phyloP scores from a whole-genome alignment of 2,888 invertebrate species.

The Drosophila algonquin region DNA sequence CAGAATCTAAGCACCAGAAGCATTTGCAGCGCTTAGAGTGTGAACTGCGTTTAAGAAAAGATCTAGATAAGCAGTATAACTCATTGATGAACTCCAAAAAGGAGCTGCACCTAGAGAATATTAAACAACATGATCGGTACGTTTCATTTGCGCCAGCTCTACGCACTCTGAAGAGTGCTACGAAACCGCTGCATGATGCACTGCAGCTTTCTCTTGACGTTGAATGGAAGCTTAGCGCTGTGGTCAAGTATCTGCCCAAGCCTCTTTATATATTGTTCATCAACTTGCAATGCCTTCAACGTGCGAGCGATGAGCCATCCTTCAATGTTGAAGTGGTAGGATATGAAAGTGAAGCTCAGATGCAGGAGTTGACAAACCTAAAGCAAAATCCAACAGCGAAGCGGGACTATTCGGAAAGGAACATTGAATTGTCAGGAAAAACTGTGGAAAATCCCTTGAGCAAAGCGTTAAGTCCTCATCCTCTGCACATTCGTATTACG shows the following conservation, averaged over 20 bases:
- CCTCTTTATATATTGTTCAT: conserved; percentile 94
- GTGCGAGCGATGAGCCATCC: conserved; percentile 28
- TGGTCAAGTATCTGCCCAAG: conserved; percentile 90
- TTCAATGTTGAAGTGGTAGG: conserved; percentile 57
- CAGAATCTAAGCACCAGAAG: conserved; percentile 87
- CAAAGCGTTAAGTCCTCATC: conserved; percentile 49
- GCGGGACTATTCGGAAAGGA: conserved; percentile 25
- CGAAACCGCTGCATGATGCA: conserved; percentile 95
- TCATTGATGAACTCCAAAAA: conserved; percentile 91
- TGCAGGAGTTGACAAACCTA: conserved; percentile 50
- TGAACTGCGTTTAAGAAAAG: conserved; percentile 94
- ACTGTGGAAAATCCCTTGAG: conserved; percentile 1
- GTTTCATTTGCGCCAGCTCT: conserved; percentile 93
- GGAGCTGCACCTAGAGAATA: conserved; percentile 89
- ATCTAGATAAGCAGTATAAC: conserved; percentile 90
- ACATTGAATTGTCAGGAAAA: conserved; percentile 8
- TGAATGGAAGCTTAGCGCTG: conserved; percentile 90
- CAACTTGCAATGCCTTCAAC: conserved; percentile 86
- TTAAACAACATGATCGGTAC: conserved; percentile 90
- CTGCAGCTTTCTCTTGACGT: conserved; percentile 92
- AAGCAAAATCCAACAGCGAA: conserved; percentile 31
- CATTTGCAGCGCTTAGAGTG: conserved; percentile 94
- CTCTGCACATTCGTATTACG: conserved; percentile 56
- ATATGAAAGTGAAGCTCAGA: conserved; percentile 64
- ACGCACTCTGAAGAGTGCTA: conserved; percentile 88